phyloP scores from a whole-genome alignment of 2,797 vertebrate genomes.

The Catostomus latipinnis region DNA sequence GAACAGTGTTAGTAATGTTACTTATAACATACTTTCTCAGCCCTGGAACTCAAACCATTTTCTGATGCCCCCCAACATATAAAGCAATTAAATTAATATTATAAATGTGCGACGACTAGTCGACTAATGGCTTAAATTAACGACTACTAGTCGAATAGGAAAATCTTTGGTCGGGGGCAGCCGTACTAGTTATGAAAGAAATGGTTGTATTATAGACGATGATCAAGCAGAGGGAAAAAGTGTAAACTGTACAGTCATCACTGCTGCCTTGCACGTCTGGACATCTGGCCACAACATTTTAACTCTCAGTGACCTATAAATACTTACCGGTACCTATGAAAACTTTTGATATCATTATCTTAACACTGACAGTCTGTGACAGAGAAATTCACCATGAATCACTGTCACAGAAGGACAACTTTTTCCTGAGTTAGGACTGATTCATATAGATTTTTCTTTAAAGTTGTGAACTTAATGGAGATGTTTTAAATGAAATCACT shows the following conservation, averaged over 20 bases:
- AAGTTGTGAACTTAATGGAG: background rate
- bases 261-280: background rate
- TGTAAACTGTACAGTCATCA: background rate
- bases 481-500: background rate
- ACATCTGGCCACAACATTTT: conserved; percentile 12
- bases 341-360: background rate
- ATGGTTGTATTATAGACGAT: background rate
- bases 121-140: too few relatives aligned
- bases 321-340: background rate
- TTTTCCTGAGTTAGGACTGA: background rate
- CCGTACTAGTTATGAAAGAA: background rate
- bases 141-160: too few relatives aligned
- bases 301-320: conserved; percentile 3
- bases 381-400: background rate
- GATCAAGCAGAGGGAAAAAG: background rate
- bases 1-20: too few relatives aligned
- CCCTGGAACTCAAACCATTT: too few relatives aligned
- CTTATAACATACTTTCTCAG: too few relatives aligned
- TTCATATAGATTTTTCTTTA: background rate
- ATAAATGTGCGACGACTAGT: too few relatives aligned
- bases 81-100: too few relatives aligned
- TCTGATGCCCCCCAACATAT: too few relatives aligned
- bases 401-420: background rate
- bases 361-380: background rate
- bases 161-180: too few relatives aligned